Evolutionary conservation across 2,113 vertebrate genomes (phyloP).

Genomic region (Amblyornis subalaris): DNA sequence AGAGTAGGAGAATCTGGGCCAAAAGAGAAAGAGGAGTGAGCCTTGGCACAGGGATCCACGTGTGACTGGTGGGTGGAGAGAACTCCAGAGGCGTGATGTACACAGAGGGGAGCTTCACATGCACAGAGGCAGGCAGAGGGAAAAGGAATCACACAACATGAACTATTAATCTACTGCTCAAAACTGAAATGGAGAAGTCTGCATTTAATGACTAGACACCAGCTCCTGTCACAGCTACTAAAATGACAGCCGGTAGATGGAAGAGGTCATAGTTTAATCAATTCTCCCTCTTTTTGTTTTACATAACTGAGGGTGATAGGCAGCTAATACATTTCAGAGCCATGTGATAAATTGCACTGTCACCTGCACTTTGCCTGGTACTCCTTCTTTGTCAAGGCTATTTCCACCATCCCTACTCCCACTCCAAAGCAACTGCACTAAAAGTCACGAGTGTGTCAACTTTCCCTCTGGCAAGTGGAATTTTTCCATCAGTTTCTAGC

Average conservation of each 20-base stretch:
- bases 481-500: not conserved
- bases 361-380: slow-evolving; percentile 44
- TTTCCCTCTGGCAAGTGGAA: not conserved
- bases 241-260: slow-evolving; percentile 53
- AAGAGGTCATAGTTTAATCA: slow-evolving; percentile 59
- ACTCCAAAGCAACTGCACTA: not conserved
- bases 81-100: not conserved
- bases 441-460: not conserved
- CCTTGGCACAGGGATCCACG: not conserved
- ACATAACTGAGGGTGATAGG: slow-evolving; percentile 61
- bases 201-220: slow-evolving; percentile 17
- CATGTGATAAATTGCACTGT: slow-evolving; percentile 56
- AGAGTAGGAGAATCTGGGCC: not conserved
- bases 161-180: slow-evolving; percentile 24
- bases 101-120: not conserved
- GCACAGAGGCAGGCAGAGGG: not conserved
- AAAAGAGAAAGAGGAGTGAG: not conserved
- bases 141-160: not conserved
- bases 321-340: slow-evolving; percentile 54
- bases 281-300: slow-evolving; percentile 49
- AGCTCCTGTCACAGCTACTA: slow-evolving; percentile 19
- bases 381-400: slow-evolving; percentile 46
- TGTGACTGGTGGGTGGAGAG: not conserved
- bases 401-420: slow-evolving; percentile 4
- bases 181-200: slow-evolving; percentile 7